phyloP scores from a whole-genome alignment of 2,797 vertebrate species.

The Enteromius paludinosus region DNA sequence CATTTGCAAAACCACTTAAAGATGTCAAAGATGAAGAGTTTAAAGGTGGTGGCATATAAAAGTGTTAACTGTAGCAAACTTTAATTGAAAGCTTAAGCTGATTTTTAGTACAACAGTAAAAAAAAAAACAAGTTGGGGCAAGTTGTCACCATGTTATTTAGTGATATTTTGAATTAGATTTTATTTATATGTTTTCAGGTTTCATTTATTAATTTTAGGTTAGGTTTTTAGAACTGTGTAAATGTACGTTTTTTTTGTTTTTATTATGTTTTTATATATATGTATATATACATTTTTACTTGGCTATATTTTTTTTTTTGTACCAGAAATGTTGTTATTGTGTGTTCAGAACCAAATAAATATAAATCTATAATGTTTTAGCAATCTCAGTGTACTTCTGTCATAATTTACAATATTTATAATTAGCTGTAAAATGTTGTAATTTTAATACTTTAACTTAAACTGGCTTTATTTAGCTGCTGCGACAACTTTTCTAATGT shows the following conservation, averaged over 20 bases:
- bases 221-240: neutral
- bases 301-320: neutral
- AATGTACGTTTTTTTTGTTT: neutral
- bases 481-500: neutral
- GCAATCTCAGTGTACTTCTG: too few relatives aligned
- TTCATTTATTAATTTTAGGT: neutral
- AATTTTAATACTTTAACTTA: neutral
- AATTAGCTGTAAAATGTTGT: too few relatives aligned
- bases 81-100: neutral
- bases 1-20: conserved; percentile 2
- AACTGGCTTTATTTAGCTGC: neutral
- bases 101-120: neutral
- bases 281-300: neutral
- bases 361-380: too few relatives aligned
- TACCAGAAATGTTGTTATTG: neutral
- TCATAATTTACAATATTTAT: too few relatives aligned
- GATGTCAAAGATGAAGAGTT: neutral
- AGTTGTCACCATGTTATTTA: neutral
- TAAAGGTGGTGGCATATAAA: neutral
- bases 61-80: neutral
- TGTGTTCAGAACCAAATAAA: too few relatives aligned
- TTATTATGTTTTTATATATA: too few relatives aligned
- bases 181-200: neutral
- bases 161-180: neutral
- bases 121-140: neutral